A percentile compares a stretch with the other conserved stretches of the same genome.
Conservation (phyloP, 2,113 vertebrate genomes). For the Syngnathus floridae region DNA sequence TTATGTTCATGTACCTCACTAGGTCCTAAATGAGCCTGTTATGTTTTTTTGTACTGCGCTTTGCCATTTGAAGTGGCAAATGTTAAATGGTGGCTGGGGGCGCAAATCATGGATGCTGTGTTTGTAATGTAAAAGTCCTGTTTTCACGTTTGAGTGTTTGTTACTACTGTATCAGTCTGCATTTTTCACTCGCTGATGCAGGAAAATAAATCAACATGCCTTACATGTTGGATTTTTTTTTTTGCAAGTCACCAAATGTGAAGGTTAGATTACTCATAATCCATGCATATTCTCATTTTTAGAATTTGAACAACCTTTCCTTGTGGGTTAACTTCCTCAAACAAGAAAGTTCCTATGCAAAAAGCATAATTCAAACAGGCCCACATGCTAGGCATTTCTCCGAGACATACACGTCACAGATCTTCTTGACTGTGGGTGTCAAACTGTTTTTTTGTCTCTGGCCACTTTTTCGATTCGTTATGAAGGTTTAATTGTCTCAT, state of each 20-base stretch:
- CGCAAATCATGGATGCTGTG: slow-evolving; percentile 23
- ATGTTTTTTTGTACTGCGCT: slow-evolving; percentile 29
- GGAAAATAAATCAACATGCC: slow-evolving; percentile 68
- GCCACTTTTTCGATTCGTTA: too few species aligned
- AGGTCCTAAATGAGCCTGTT: slow-evolving; percentile 17
- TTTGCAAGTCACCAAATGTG: too few species aligned
- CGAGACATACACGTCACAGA: too few species aligned
- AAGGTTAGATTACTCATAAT: too few species aligned
- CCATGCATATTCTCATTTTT: background rate
- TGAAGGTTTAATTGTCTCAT: too few species aligned
- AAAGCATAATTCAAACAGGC: background rate
- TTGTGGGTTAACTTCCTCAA: too few species aligned
- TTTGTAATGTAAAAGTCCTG: slow-evolving; percentile 45
- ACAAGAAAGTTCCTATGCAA: background rate
- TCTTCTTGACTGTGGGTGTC: too few species aligned
- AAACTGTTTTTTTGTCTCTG: too few species aligned
- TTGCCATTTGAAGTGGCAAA: slow-evolving; percentile 30
- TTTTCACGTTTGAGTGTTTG: slow-evolving; percentile 33
- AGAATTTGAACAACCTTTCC: background rate
- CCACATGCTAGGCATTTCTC: background rate
- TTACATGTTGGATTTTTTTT: slow-evolving; percentile 36
- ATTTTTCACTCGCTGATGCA: slow-evolving; percentile 57
- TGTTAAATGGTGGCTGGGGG: slow-evolving; percentile 4
- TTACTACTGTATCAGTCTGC: slow-evolving; percentile 45
- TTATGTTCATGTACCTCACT: slow-evolving; percentile 21